Conservation (phyloP, 2,888 invertebrate species). For the Helicoverpa assulta region DNA sequence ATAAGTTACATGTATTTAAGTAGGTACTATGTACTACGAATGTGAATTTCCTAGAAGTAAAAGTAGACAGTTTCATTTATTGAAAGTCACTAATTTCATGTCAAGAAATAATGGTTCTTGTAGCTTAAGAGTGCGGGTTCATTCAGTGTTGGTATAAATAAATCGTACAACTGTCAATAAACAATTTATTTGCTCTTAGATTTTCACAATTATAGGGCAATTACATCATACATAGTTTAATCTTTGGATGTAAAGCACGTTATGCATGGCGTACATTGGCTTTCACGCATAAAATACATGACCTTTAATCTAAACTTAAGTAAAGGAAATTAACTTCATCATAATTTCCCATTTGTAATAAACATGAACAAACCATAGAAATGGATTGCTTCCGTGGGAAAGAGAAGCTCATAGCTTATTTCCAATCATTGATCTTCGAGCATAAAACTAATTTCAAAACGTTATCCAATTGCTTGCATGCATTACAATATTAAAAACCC, state of each 20-base stretch:
- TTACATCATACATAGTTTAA: too few species aligned
- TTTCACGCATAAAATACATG: background rate
- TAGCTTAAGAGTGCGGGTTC: too few species aligned
- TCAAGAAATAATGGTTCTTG: too few species aligned
- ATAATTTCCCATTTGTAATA: constrained; percentile 30
- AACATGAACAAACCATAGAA: constrained; percentile 13
- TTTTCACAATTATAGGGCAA: too few species aligned
- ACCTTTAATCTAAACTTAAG: background rate
- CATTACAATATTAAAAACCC: background rate
- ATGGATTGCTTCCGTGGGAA: constrained; percentile 42
- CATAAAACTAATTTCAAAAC: background rate
- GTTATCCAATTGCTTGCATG: background rate
- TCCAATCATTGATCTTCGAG: background rate
- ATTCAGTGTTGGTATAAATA: too few species aligned
- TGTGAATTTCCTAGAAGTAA: too few species aligned
- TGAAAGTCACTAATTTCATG: too few species aligned
- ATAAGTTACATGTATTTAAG: background rate
- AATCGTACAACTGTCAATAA: too few species aligned
- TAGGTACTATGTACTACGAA: background rate
- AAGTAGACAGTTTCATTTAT: too few species aligned
- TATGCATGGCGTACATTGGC: too few species aligned
- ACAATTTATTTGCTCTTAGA: too few species aligned
- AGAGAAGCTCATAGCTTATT: background rate
- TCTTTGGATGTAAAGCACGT: background rate
- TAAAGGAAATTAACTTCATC: constrained; percentile 23